Base-by-base conservation (phyloP, 2,888 invertebrate species). In the Corythucha ciliata region DNA sequence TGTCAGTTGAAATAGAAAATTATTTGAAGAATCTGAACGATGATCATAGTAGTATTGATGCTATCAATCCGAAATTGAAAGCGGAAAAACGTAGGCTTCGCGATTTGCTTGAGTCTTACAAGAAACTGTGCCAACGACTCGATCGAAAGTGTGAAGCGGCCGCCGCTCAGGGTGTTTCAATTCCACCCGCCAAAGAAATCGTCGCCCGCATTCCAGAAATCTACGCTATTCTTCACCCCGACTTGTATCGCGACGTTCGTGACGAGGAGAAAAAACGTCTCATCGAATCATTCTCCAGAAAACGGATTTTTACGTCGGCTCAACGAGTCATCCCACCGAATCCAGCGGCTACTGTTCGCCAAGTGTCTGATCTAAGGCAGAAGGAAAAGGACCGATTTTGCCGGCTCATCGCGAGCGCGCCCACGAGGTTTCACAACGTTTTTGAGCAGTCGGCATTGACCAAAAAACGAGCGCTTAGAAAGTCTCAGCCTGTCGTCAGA, bases 331-430 rank as follows among this genome's bases (percentile, higher is more conserved):
- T 47, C 3, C 52, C 52, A 20, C 40, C 47, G 1, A 22, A 14
- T 3, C 37, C 16, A 12, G 27, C 24, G 2, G 40, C 56, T 2
- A 49, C 52, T 4, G 25, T 41, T 5, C 27, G 32, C 24, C 18
- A 25, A 29, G n/a, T 53, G 3, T 26, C 36, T 20, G 57, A 57
- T 34, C 14, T 21, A 20, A 24, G 57, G 25, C 57, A 55, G n/a
- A 27, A 32, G 39, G 57, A 57, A 51, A 57, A 57, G 33, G 57
- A 57, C 14, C 48, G 57, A 34, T 55, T 57, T 34, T 50, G 50
- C n/a, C 36, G 44, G 34, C 50, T 57, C 10, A 6, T 57, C 14
- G 42, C 55, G 14, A 51, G 51, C 10, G 52, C 53, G n/a, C 55
- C 57, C 7, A 24, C 53, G 8, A 27, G 54, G n/a, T 55, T 55